Conservation (phyloP, 2,888 invertebrate species). For the Pomacea canaliculata region DNA sequence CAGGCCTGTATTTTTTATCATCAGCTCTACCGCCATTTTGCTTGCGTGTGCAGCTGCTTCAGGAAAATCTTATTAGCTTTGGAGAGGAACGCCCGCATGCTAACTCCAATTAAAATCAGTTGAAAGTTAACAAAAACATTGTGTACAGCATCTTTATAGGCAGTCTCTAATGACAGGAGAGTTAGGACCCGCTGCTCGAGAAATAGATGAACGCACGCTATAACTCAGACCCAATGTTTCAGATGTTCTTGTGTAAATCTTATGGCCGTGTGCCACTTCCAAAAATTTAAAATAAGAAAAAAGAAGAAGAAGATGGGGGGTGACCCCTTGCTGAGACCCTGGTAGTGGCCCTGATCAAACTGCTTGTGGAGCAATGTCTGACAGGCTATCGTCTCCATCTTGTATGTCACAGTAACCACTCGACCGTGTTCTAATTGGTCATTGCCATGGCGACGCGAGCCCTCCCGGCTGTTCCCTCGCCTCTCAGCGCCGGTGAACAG, state of each 20-base stretch:
- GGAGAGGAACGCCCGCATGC: too few species aligned
- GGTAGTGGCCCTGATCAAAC: background rate
- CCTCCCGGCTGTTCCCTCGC: background rate
- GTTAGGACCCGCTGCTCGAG: too few species aligned
- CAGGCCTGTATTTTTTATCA: too few species aligned
- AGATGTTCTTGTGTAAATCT: background rate
- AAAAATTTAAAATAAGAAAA: background rate
- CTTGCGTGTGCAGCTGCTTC: too few species aligned
- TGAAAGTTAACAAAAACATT: too few species aligned
- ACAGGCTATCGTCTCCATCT: background rate
- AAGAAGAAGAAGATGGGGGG: background rate
- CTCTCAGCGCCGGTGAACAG: background rate
- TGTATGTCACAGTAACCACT: slow-evolving; percentile 5
- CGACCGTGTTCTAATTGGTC: slow-evolving; percentile 15
- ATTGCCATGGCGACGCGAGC: slow-evolving; percentile 7
- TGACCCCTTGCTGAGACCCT: background rate
- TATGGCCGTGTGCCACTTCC: background rate
- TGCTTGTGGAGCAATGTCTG: background rate
- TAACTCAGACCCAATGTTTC: background rate
- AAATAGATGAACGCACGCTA: background rate
- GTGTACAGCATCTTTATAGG: too few species aligned
- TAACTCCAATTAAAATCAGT: too few species aligned
- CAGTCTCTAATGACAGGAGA: too few species aligned
- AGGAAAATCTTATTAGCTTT: too few species aligned
- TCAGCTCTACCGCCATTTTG: too few species aligned